Conservation (phyloP, 2,888 invertebrate species). For the Diaperis boleti region DNA sequence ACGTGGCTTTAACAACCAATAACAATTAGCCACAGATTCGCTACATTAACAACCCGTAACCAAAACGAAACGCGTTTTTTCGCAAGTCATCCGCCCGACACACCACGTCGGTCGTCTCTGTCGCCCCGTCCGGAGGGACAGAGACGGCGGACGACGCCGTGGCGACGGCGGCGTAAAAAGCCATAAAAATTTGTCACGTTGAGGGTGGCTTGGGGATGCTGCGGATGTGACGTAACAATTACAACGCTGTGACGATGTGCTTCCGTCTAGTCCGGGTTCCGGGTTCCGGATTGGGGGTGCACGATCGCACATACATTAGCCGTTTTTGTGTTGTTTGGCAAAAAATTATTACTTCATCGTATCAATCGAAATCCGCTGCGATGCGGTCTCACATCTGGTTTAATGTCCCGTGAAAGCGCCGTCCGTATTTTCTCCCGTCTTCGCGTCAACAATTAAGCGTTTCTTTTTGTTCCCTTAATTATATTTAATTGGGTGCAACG, state of each 20-base stretch:
- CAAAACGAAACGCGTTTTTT: conserved; percentile 60
- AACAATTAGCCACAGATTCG: conserved; percentile 66
- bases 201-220: conserved; percentile 56
- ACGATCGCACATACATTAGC: neutral
- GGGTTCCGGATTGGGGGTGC: neutral
- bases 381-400: neutral
- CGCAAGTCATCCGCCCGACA: conserved; percentile 55
- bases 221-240: conserved; percentile 62
- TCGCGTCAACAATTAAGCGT: conserved; percentile 5
- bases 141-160: conserved; percentile 15
- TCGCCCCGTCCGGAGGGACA: neutral
- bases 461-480: conserved; percentile 24
- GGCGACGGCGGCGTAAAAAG: conserved; percentile 55
- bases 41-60: conserved; percentile 65
- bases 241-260: conserved; percentile 63
- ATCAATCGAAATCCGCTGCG: too few relatives aligned
- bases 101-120: neutral
- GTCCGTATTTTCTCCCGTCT: conserved; percentile 2
- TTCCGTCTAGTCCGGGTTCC: conserved; percentile 50
- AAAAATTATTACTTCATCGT: too few relatives aligned
- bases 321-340: too few relatives aligned
- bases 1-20: conserved; percentile 65
- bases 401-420: conserved; percentile 4
- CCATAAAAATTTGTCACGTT: conserved; percentile 65
- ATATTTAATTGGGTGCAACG: conserved; percentile 31